These are phyloP conservation scores for Buphagus erythrorhynchus DNA, from an alignment of 2,797 vertebrate species.

Conservation along the genomic window DNA sequence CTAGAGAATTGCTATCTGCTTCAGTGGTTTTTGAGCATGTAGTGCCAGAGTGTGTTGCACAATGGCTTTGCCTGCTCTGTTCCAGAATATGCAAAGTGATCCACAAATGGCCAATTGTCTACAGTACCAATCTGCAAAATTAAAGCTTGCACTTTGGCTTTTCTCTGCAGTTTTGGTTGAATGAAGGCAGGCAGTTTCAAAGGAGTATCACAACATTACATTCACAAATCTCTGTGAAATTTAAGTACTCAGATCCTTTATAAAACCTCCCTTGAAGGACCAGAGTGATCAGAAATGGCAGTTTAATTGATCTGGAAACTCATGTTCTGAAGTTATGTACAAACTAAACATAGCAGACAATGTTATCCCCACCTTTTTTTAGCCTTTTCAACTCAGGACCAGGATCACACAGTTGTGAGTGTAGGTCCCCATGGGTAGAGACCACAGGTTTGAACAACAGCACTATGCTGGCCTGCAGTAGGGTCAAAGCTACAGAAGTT, in stretches of 20 bases:
- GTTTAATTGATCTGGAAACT: background rate
- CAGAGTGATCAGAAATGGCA: background rate
- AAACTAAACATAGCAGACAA: background rate
- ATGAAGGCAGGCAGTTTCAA: background rate
- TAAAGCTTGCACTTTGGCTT: background rate
- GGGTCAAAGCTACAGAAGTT: background rate
- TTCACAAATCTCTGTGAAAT: background rate
- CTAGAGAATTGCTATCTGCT: background rate
- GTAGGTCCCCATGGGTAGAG: background rate
- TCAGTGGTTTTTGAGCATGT: background rate
- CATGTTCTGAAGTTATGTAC: background rate
- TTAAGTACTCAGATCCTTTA: background rate
- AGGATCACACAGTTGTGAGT: background rate
- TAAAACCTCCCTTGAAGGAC: background rate
- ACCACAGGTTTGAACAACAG: background rate
- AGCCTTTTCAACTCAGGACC: background rate
- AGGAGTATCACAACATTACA: background rate
- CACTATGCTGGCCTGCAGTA: too few species aligned
- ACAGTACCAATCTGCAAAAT: background rate
- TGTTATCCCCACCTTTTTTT: background rate
- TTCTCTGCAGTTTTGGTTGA: background rate
- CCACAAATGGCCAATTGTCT: background rate
- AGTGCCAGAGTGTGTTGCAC: background rate
- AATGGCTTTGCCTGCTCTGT: background rate
- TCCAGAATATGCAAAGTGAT: background rate